Conservation (phyloP, 1,140 invertebrate genomes). For the Liolophura sinensis region DNA sequence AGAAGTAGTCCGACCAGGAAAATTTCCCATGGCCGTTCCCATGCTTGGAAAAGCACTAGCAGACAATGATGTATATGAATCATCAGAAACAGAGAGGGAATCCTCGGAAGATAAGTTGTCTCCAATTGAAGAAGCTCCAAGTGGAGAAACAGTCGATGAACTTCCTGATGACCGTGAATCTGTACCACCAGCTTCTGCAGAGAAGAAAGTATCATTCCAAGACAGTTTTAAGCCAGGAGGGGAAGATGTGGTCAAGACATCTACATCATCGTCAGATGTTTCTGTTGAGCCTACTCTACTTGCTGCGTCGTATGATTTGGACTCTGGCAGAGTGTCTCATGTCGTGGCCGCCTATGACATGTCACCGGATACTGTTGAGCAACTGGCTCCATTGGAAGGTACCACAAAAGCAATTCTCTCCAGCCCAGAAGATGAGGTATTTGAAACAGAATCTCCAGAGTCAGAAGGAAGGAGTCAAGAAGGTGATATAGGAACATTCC, state of each 20-base stretch:
- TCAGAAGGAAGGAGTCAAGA: constrained; percentile 19
- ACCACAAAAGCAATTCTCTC: constrained; percentile 54
- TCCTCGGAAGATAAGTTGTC: constrained; percentile 50
- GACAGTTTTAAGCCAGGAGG: constrained; percentile 25
- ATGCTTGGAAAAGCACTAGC: constrained; percentile 38
- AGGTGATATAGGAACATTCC: constrained; percentile 17
- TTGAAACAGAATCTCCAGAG: constrained; percentile 61
- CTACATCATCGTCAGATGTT: constrained; percentile 52
- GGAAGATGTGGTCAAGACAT: constrained; percentile 53
- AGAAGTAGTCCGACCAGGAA: constrained; percentile 12
- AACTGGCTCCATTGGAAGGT: constrained; percentile 37
- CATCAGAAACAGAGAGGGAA: constrained; percentile 47
- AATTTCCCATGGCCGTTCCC: constrained; percentile 44
- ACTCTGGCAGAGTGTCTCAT: constrained; percentile 53
- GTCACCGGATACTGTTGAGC: constrained; percentile 55
- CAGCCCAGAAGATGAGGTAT: constrained; percentile 61
- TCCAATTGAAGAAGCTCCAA: constrained; percentile 47
- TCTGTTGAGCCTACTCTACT: constrained; percentile 53
- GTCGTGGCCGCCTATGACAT: constrained; percentile 55
- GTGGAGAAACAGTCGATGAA: constrained; percentile 34
- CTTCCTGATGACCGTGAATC: constrained; percentile 27
- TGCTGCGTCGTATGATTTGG: constrained; percentile 57
- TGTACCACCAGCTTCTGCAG: constrained; percentile 20
- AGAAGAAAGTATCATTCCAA: constrained; percentile 49
- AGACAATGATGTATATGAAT: constrained; percentile 51